phyloP scores from a whole-genome alignment of 2,888 invertebrate genomes.

The Falcaria lacertinaria region DNA sequence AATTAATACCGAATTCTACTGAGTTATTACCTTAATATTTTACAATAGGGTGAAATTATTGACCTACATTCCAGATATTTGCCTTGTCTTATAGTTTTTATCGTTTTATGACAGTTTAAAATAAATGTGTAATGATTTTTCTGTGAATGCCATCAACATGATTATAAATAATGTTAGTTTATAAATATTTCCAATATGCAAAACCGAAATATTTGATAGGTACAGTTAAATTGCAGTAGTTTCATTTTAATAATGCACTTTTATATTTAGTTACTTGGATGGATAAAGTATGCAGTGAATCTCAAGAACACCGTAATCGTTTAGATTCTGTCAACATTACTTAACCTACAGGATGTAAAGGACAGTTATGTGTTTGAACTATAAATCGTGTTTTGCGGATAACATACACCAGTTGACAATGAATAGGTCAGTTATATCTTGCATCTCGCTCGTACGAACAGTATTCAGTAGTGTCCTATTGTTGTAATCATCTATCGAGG shows the following conservation, averaged over 20 bases:
- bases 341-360: too few relatives aligned
- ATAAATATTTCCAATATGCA: too few relatives aligned
- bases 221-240: too few relatives aligned
- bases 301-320: slow-evolving; percentile 11
- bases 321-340: slow-evolving; percentile 1
- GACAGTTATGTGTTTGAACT: slow-evolving; percentile 7
- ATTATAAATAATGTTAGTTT: too few relatives aligned
- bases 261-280: slow-evolving; percentile 11
- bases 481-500: slow-evolving; percentile 49
- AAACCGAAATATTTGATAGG: slow-evolving; percentile 5
- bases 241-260: slow-evolving; percentile 4
- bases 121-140: too few relatives aligned
- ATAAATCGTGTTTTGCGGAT: slow-evolving; percentile 5
- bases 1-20: too few relatives aligned
- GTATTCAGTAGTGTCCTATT: slow-evolving; percentile 59
- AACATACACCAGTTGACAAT: slow-evolving; percentile 19
- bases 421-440: slow-evolving; percentile 10
- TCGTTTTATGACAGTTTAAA: too few relatives aligned
- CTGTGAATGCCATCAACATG: too few relatives aligned
- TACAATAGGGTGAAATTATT: too few relatives aligned
- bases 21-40: too few relatives aligned
- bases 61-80: too few relatives aligned
- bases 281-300: slow-evolving; percentile 16
- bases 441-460: slow-evolving; percentile 29
- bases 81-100: too few relatives aligned